Conservation (phyloP, 2,113 vertebrate genomes). For the Heterotis niloticus region DNA sequence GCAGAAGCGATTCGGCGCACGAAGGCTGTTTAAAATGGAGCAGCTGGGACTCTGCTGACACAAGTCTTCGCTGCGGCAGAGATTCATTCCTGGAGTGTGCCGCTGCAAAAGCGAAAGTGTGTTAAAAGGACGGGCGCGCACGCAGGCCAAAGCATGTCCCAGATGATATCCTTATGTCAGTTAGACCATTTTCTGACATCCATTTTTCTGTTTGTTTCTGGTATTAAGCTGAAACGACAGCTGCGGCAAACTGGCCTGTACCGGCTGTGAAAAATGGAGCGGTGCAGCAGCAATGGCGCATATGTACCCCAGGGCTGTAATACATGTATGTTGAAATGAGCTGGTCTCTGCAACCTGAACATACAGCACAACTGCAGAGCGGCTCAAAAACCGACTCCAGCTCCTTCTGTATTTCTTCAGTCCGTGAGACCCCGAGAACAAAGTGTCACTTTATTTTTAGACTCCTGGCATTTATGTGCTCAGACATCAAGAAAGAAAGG, state of each 20-base stretch:
- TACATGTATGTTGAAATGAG: neutral
- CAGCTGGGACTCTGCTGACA: neutral
- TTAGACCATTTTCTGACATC: too few relatives aligned
- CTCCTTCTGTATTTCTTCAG: neutral
- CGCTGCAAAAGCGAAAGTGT: neutral
- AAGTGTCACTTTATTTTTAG: conserved; percentile 8
- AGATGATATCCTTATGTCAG: neutral
- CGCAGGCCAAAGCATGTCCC: neutral
- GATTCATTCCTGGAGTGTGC: too few relatives aligned
- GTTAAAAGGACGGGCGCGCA: neutral
- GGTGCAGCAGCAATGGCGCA: neutral
- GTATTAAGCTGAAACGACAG: neutral
- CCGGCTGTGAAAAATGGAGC: neutral
- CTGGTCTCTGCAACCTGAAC: neutral
- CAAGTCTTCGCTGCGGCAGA: neutral
- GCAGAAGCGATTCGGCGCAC: neutral
- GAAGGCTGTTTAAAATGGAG: neutral
- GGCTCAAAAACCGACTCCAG: neutral
- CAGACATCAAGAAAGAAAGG: conserved; percentile 3
- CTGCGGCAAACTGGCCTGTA: neutral
- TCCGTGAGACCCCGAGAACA: neutral
- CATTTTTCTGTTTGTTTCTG: neutral
- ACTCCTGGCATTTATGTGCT: neutral
- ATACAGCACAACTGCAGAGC: neutral
- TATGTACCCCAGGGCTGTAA: neutral